phyloP scores from a whole-genome alignment of 2,113 vertebrate species.

The Delphinus delphis region DNA sequence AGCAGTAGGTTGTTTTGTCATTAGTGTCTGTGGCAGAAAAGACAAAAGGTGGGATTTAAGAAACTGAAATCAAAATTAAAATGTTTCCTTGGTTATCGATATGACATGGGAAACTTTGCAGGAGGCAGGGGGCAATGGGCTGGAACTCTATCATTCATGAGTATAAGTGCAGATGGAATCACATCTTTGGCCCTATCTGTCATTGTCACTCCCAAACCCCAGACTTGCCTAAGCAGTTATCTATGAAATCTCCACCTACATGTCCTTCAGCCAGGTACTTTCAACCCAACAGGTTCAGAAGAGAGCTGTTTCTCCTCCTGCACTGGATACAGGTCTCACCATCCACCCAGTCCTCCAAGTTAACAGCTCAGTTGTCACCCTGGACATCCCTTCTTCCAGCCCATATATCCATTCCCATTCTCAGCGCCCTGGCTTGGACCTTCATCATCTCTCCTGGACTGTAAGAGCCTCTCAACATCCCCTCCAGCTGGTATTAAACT shows the following conservation, averaged over 20 bases:
- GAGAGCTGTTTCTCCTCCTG: not conserved
- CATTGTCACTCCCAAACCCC: not conserved
- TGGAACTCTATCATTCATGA: no score
- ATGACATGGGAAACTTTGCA: not conserved
- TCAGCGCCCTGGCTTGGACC: not conserved
- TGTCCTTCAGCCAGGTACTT: not conserved
- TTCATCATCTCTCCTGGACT: not conserved
- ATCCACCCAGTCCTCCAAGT: not conserved
- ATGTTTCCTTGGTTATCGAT: not conserved
- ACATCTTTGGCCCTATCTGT: not conserved
- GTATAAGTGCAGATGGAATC: not conserved
- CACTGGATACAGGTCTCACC: fast-evolving
- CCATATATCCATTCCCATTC: not conserved
- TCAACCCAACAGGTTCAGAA: not conserved
- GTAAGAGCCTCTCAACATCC: not conserved
- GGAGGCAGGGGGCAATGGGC: no score
- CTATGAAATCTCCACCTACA: not conserved
- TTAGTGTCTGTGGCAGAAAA: not conserved
- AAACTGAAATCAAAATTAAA: not conserved
- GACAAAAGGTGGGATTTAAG: not conserved
- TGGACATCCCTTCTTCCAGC: not conserved
- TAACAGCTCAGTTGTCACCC: not conserved
- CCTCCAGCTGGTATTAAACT: not conserved
- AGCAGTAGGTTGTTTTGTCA: not conserved
- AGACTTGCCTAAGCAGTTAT: no score